Evolutionary conservation across 2,797 vertebrate genomes (phyloP).

Genomic region (Yasuhikotakia modesta): DNA sequence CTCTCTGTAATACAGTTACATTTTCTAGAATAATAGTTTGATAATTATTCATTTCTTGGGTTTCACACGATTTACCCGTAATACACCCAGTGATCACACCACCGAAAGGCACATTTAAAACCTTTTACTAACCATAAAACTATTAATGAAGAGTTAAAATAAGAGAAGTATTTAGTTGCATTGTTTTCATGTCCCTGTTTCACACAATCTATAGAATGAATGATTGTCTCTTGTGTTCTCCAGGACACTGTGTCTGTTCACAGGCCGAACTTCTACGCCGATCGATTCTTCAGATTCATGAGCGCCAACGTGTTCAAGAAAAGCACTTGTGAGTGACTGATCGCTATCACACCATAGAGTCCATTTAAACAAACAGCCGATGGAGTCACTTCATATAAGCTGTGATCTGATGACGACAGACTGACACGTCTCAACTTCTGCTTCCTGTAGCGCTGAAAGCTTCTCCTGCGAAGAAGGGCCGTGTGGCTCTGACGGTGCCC

Average conservation of each 20-base stretch:
- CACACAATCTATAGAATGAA: not conserved
- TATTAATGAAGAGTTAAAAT: too few species aligned
- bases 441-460: slow-evolving; percentile 83
- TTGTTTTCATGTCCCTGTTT: too few species aligned
- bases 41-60: too few species aligned
- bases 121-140: too few species aligned
- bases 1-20: too few species aligned
- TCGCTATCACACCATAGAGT: too few species aligned
- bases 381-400: not conserved
- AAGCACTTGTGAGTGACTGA: slow-evolving; percentile 86
- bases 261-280: slow-evolving; percentile 94
- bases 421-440: not conserved
- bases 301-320: slow-evolving; percentile 90
- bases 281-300: slow-evolving; percentile 96
- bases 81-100: too few species aligned
- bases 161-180: too few species aligned
- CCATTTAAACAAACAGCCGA: not conserved
- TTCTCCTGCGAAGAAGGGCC: slow-evolving; percentile 92
- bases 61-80: too few species aligned
- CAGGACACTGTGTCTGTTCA: slow-evolving; percentile 97
- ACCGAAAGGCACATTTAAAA: too few species aligned
- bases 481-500: slow-evolving; percentile 78
- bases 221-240: not conserved
- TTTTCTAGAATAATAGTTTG: too few species aligned
- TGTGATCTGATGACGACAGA: not conserved